Evolutionary conservation across 2,113 vertebrate species (phyloP).

Genomic region (Scophthalmus maximus): DNA sequence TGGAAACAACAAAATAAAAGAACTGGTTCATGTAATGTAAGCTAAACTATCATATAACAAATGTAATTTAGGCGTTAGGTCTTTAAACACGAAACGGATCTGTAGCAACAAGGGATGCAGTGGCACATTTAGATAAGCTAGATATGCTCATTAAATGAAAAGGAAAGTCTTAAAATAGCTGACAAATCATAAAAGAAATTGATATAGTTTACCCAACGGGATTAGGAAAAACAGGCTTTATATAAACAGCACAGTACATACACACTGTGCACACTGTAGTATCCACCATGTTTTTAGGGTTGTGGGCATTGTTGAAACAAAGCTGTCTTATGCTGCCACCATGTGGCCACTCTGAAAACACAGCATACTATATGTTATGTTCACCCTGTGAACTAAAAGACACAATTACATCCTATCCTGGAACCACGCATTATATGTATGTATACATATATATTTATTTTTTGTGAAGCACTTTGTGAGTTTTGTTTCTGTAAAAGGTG

Average conservation of each 20-base stretch:
- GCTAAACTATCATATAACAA: too few species aligned
- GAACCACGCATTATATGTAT: too few species aligned
- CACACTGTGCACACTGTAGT: too few species aligned
- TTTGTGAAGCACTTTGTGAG: not conserved
- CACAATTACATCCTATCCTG: too few species aligned
- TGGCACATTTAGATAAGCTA: not conserved
- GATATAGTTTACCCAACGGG: not conserved
- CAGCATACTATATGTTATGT: not conserved
- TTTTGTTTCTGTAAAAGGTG: too few species aligned
- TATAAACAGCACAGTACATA: too few species aligned
- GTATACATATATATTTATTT: not conserved
- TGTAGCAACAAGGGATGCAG: too few species aligned
- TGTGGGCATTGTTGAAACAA: not conserved
- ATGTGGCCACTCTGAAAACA: conserved; percentile 36
- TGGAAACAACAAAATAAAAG: not conserved
- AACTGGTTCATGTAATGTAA: not conserved
- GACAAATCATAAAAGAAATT: not conserved
- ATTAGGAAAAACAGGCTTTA: too few species aligned
- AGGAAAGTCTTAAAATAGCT: not conserved
- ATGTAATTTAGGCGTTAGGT: not conserved
- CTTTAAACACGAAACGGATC: too few species aligned
- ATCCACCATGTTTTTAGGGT: not conserved
- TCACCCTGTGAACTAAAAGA: not conserved
- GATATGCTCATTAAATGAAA: not conserved
- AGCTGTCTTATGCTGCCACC: conserved; percentile 41